Evolutionary conservation across 1,140 invertebrate genomes (phyloP), one percentile per base, ranked within the genome.

Genomic region (Sycophaga agraensis): DNA sequence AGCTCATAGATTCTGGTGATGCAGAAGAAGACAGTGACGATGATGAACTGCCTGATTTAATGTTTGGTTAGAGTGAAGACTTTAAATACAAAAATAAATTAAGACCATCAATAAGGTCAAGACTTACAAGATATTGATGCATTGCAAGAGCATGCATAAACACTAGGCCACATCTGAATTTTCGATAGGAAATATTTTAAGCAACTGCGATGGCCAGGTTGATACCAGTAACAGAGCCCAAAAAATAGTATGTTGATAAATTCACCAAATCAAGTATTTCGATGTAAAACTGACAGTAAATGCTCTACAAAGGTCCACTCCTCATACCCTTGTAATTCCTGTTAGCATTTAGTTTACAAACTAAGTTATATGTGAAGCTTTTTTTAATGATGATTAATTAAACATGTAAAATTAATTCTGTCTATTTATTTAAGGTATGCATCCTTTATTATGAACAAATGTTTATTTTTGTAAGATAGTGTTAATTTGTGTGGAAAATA

Each of bases 21-120:
- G 80, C 81, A 26, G 73, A 73, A 9, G 63, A 19, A 19, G 83
- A 85, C 66, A 85, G 84, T 26, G 85, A 86, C 57, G 84, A 86
- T 46, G 84, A 84, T 53, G 82, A 83, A 43, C 71, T 86, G 67
- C 84, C 84, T 1, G 84, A 85, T 49, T 70, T 85, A n/a, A n/a
- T n/a, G n/a, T n/a, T n/a, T n/a, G n/a, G n/a, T n/a, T n/a, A 49
- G 83, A 84, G 67, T 84, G 70, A 79, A 73, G 59, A 63, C 54
- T 63, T 61, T 49, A 64, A 60, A 66, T 67, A 66, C 65, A 68
- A 48, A 67, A 64, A n/a, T n/a, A n/a, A n/a, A n/a, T n/a, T n/a
- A n/a, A n/a, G n/a, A n/a, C n/a, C n/a, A n/a, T n/a, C n/a, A n/a
- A n/a, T n/a, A n/a, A n/a, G n/a, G n/a, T n/a, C n/a, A n/a, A n/a